These are phyloP conservation scores for Anoplophora glabripennis DNA, from an alignment of 1,140 invertebrate species.

Conservation along the genomic window DNA sequence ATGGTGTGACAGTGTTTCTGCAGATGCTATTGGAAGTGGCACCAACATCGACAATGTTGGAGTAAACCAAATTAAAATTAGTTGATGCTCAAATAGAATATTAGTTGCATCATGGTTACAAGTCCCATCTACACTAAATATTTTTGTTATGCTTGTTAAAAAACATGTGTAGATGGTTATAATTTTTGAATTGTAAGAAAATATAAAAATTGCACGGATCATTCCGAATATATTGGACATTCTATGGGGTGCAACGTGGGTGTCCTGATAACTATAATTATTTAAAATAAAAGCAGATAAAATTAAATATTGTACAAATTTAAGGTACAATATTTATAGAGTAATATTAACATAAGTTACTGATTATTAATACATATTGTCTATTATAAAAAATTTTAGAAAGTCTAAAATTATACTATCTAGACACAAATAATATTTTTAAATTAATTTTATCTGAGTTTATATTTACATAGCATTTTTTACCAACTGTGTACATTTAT, in stretches of 20 bases:
- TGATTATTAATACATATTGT: not conserved
- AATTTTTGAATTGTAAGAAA: not conserved
- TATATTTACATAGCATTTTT: constrained; percentile 19
- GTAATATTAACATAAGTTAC: not conserved
- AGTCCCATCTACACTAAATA: constrained; percentile 16
- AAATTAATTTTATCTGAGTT: constrained; percentile 21
- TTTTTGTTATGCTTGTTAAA: constrained; percentile 14
- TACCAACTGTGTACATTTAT: constrained; percentile 17
- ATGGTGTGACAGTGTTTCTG: constrained; percentile 83
- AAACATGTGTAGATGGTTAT: constrained; percentile 17
- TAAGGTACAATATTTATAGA: not conserved
- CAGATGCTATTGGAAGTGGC: constrained; percentile 89
- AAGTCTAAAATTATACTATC: not conserved
- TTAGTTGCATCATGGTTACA: constrained; percentile 21
- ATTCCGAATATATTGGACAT: constrained; percentile 21
- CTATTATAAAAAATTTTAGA: not conserved
- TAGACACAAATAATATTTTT: not conserved
- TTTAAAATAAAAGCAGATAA: constrained; percentile 13
- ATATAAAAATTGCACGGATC: constrained; percentile 27
- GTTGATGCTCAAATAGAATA: not conserved
- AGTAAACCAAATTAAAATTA: constrained; percentile 8
- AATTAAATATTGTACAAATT: constrained; percentile 9
- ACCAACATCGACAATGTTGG: constrained; percentile 74
- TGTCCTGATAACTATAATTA: constrained; percentile 7
- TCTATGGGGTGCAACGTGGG: constrained; percentile 27